Conservation (phyloP, 2,797 vertebrate genomes). For the Labeo calbasu region DNA sequence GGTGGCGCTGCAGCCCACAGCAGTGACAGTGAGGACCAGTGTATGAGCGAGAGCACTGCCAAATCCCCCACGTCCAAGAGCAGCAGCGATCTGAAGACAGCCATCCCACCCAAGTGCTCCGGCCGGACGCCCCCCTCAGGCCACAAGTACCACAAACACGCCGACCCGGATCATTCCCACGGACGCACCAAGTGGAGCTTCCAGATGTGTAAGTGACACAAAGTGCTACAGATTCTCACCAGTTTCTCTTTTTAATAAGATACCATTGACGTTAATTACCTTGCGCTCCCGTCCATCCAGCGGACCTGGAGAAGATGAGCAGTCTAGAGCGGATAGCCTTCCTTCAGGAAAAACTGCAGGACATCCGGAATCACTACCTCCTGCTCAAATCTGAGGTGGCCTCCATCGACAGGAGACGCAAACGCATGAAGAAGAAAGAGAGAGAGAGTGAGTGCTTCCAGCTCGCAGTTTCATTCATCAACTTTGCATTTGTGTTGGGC, state of each 20-base stretch:
- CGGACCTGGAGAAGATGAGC: conserved; percentile 84
- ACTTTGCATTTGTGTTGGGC: background rate
- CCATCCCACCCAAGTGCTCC: conserved; percentile 73
- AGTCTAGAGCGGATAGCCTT: conserved; percentile 83
- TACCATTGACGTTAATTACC: background rate
- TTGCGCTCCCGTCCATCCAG: conserved; percentile 59
- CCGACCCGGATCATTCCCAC: conserved; percentile 71
- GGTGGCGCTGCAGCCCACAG: conserved; percentile 73
- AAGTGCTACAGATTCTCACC: background rate
- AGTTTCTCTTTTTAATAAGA: background rate
- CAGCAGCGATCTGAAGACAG: conserved; percentile 71
- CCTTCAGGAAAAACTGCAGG: conserved; percentile 85
- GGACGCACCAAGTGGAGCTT: conserved; percentile 82
- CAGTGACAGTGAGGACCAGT: conserved; percentile 86
- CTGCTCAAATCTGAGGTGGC: conserved; percentile 86
- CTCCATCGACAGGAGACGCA: conserved; percentile 82
- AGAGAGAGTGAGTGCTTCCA: conserved; percentile 78
- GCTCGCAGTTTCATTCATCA: background rate
- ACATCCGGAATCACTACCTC: conserved; percentile 87
- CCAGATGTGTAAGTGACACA: conserved; percentile 80
- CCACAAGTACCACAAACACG: conserved; percentile 81
- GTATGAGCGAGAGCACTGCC: conserved; percentile 73
- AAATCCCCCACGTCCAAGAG: conserved; percentile 75
- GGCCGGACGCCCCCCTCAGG: conserved; percentile 76
- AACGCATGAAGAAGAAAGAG: conserved; percentile 86